Conservation (phyloP, 2,797 vertebrate genomes). For the Fratercula arctica region DNA sequence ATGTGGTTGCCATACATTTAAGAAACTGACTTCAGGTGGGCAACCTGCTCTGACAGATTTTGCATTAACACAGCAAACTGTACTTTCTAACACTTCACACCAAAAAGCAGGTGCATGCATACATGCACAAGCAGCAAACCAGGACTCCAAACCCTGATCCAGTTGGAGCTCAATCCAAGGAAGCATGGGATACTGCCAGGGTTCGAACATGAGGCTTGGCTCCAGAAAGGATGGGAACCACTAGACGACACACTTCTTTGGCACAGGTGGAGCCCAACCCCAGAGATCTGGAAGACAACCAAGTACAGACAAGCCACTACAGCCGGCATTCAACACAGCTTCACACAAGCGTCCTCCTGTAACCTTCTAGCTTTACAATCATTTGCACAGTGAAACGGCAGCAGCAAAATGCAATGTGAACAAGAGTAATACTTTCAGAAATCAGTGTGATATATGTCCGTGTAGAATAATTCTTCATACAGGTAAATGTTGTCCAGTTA, state of each 20-base stretch:
- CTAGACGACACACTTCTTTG: constrained; percentile 69
- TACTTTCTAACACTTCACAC: constrained; percentile 62
- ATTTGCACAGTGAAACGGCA: not conserved
- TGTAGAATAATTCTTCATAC: not conserved
- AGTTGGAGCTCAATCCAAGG: constrained; percentile 43
- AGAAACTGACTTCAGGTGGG: constrained; percentile 62
- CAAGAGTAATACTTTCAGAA: not conserved
- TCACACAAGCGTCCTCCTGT: constrained; percentile 7
- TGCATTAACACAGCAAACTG: constrained; percentile 31
- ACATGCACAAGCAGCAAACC: constrained; percentile 6
- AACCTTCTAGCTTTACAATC: constrained; percentile 22
- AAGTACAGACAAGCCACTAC: constrained; percentile 53
- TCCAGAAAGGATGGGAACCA: constrained; percentile 61
- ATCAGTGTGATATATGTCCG: not conserved
- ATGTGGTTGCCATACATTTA: not conserved
- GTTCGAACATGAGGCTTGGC: constrained; percentile 66
- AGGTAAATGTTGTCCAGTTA: not conserved
- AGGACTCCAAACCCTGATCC: constrained; percentile 43
- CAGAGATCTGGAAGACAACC: constrained; percentile 58
- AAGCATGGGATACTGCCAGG: constrained; percentile 62
- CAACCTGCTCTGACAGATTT: constrained; percentile 70
- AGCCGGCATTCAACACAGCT: constrained; percentile 21
- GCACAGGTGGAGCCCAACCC: constrained; percentile 65
- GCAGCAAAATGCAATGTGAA: not conserved
- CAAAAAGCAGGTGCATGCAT: constrained; percentile 47